A percentile compares a stretch with the other conserved stretches of the same genome.
Conservation (phyloP, 2,113 vertebrate genomes). For the Ophthalmolycus amberensis region DNA sequence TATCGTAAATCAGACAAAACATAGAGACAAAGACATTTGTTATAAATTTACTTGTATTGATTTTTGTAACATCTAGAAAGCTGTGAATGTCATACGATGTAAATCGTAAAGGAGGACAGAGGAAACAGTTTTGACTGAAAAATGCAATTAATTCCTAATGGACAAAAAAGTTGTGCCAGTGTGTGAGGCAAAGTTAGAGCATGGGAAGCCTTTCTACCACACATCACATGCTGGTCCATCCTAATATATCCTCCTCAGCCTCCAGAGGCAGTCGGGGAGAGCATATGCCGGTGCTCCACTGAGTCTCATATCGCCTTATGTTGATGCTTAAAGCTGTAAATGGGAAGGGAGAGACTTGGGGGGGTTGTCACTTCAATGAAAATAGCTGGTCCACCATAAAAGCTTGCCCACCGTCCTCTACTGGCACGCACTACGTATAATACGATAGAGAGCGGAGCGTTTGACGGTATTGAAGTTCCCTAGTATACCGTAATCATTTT, state of each 20-base stretch:
- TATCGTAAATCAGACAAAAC: background rate
- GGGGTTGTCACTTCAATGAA: background rate
- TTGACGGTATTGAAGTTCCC: background rate
- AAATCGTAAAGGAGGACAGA: background rate
- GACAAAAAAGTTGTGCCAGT: conserved; percentile 10
- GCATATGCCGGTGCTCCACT: conserved; percentile 49
- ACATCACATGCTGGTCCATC: conserved; percentile 14
- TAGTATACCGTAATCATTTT: background rate
- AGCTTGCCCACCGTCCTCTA: background rate
- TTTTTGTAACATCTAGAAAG: conserved; percentile 4
- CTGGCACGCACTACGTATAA: background rate
- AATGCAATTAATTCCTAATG: conserved; percentile 5
- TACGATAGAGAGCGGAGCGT: background rate
- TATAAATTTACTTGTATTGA: background rate
- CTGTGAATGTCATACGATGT: background rate
- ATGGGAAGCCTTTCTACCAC: conserved; percentile 15
- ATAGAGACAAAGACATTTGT: background rate
- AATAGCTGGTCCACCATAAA: background rate
- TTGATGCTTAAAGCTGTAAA: conserved; percentile 49
- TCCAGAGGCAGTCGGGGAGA: conserved; percentile 30
- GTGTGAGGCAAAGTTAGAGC: conserved; percentile 10
- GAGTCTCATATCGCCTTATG: conserved; percentile 47
- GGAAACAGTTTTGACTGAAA: conserved; percentile 12
- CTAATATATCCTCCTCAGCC: conserved; percentile 34
- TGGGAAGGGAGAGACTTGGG: conserved; percentile 3